Evolutionary conservation across 2,113 vertebrate genomes (phyloP), one percentile per base, ranked within the genome.

Genomic region (Triplophysa dalaica): DNA sequence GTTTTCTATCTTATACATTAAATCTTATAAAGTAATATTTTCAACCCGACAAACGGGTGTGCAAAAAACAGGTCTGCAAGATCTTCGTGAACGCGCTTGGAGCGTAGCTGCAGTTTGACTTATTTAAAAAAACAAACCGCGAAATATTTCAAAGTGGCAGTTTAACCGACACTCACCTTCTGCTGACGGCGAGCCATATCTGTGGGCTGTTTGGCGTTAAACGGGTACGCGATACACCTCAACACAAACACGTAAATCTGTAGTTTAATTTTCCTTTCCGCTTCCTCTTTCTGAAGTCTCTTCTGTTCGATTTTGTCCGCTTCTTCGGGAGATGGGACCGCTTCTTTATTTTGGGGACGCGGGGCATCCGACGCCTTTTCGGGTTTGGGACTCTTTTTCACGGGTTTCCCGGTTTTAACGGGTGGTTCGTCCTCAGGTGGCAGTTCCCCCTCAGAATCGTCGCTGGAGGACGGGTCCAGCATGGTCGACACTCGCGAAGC

Each of bases 391-490:
- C 80, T 67, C 83, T 88, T 87, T 69, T 85, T 80, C 78, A 52
- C 52, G 67, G 81, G 48, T 81, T 81, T 85, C 22, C 68, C 63
- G 50, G 83, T 38, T 87, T 83, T 90, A 77, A 70, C 29, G 7
- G 90, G 84, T 81, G 85, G 87, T 50, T 94, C 94, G 85, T 89
- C 94, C 85, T 95, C 95, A 54, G 93, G 92, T 81, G 93, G 89
- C 65, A 94, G 91, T 84, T 95, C 96, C 75, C 90, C 92, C 62
- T 95, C 96, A 77, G 94, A 94, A 88, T 98, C 97, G 45, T 98
- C 97, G 89, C 97, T 98, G 86, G 97, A 98, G 77, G 96, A 98
- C 84, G 96, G 96, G 90, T 98, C 96, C 88, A 98, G 89, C 97
- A 98, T 98, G 78, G 60, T 67, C 81, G 52, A 80, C 79, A 75